Base-by-base conservation (phyloP, 2,113 vertebrate genomes). In the Pluvianellus socialis region DNA sequence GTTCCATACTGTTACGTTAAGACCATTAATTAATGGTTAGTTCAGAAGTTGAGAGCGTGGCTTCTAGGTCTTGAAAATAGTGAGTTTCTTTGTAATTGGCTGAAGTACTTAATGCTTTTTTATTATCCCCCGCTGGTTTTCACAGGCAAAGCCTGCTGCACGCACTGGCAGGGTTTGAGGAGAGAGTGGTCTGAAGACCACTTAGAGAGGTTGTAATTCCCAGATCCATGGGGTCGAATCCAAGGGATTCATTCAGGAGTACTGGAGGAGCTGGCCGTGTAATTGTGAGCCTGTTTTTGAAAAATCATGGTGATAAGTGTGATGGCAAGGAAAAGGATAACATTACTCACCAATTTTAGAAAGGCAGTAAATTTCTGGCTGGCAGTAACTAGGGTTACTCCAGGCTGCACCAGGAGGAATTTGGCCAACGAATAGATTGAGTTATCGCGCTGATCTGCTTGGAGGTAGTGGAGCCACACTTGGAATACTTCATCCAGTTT, bases 381-480 rank as follows among this genome's bases (percentile, higher is more conserved):
- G 32, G 44, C 4, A 17, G 7, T 59, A 58, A 40, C 10, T 23
- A 45, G 27, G 4, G 24, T 22, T n/a, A n/a, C n/a, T n/a, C n/a
- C 4, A 38, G 44, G 12, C 10, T 63, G 24, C 22, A 33, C 4
- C 4, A 26, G 49, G 26, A 77, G 45, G 26, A 66, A 27, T 61
- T 38, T 52, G 49, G n/a, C 18, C 12, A 50, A 13, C 0, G 2
- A 50, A 13, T 0, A 1, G 8, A 32, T 14, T 82, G 22, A 21
- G 7, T 65, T 73, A 18, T 20, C 28, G 9, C 55, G 11, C 4
- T 26, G 58, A 19, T 58, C 30, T 50, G 7, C 19, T 62, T 10
- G 12, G 22, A 33, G 58, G 22, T 67, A 45, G 8, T 55, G 26
- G 82, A 45, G 32, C 26, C 32, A 27, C 32, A 30, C 1, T 1